These are phyloP conservation scores for Drosophila hydei DNA, from an alignment of 1,140 invertebrate species.

Conservation along the genomic window DNA sequence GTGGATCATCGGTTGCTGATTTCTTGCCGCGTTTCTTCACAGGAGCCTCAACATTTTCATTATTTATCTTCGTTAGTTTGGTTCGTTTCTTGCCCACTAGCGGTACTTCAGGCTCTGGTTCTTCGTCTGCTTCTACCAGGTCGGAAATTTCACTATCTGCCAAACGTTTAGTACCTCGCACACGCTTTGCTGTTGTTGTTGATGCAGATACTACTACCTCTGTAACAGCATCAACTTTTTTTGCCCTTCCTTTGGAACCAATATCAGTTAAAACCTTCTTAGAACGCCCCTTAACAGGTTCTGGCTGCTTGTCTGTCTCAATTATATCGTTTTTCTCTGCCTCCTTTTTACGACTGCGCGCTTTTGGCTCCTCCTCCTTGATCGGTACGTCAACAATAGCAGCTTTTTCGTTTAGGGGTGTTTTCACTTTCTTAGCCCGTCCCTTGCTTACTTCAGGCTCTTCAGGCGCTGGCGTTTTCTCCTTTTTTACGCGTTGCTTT, in stretches of 20 bases:
- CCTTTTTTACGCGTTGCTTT: constrained; percentile 42
- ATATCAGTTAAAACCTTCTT: constrained; percentile 32
- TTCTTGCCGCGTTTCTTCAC: constrained; percentile 37
- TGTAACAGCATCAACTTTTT: constrained; percentile 11
- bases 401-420: constrained; percentile 2
- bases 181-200: constrained; percentile 23
- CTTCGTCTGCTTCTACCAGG: constrained; percentile 28
- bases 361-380: constrained; percentile 46
- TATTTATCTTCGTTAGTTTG: constrained; percentile 11
- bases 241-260: constrained; percentile 22
- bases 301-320: constrained; percentile 12
- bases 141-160: constrained; percentile 42
- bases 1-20: constrained; percentile 6
- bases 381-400: not conserved
- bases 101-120: constrained; percentile 5
- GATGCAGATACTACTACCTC: not conserved
- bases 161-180: constrained; percentile 33
- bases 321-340: not conserved
- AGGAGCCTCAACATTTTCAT: constrained; percentile 22
- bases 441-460: constrained; percentile 12
- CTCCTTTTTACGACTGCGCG: constrained; percentile 66
- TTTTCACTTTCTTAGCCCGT: constrained; percentile 29
- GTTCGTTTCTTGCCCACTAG: constrained; percentile 35
- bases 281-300: constrained; percentile 16
- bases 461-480: constrained; percentile 17